A percentile compares a stretch with the other conserved stretches of the same genome.
Evolutionary conservation across 2,113 vertebrate species (phyloP).

Genomic region (Acrocephalus arundinaceus): DNA sequence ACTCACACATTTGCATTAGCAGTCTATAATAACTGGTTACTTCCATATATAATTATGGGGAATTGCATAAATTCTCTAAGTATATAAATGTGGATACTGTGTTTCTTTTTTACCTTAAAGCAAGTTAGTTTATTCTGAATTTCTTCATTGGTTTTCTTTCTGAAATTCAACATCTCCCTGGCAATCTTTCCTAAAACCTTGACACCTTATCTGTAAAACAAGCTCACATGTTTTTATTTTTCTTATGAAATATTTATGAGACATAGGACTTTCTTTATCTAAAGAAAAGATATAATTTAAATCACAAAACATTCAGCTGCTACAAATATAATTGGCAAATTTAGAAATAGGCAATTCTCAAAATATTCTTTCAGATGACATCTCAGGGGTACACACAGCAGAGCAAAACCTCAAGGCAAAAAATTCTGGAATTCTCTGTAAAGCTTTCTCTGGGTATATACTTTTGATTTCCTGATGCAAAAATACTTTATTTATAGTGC

Average conservation of each 20-base stretch:
- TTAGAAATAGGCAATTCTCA: slow-evolving; percentile 31
- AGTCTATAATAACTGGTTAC: not conserved
- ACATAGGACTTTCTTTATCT: slow-evolving; percentile 58
- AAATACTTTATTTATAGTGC: slow-evolving; percentile 35
- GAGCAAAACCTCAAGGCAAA: slow-evolving; percentile 29
- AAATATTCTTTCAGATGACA: slow-evolving; percentile 59
- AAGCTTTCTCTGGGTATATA: slow-evolving; percentile 27
- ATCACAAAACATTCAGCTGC: slow-evolving; percentile 50
- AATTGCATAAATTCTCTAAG: not conserved
- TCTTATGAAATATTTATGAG: slow-evolving; percentile 73
- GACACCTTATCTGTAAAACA: slow-evolving; percentile 27
- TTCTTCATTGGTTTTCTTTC: not conserved
- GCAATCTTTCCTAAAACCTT: not conserved
- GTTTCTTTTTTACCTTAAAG: not conserved
- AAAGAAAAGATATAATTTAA: slow-evolving; percentile 60
- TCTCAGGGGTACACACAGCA: slow-evolving; percentile 23
- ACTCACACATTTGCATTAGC: not conserved
- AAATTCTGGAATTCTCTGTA: slow-evolving; percentile 12
- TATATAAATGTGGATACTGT: not conserved
- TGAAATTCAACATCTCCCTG: not conserved
- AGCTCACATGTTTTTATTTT: slow-evolving; percentile 49
- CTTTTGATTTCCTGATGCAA: not conserved
- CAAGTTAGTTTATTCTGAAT: not conserved
- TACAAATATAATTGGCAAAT: slow-evolving; percentile 65
- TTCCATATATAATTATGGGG: not conserved